Evolutionary conservation across 2,113 vertebrate species (phyloP).

Genomic region (Cromileptes altivelis): DNA sequence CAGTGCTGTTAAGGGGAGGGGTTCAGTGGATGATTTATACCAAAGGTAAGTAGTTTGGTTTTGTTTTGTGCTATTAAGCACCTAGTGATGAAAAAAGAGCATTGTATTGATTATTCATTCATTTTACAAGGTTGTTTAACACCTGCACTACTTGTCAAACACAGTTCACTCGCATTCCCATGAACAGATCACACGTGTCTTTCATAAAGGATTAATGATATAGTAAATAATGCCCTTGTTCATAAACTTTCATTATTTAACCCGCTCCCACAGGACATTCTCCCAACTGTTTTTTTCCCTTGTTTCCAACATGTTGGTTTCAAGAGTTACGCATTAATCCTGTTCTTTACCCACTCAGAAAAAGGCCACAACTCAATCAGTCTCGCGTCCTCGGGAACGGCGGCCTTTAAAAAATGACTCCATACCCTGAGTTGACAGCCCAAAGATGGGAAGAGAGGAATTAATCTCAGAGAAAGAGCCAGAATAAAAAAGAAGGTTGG

Average conservation of each 20-base stretch:
- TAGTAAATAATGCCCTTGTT: conserved; percentile 52
- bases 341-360: conserved; percentile 84
- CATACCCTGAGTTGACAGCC: conserved; percentile 76
- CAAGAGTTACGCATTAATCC: conserved; percentile 79
- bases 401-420: conserved; percentile 79
- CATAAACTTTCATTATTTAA: conserved; percentile 73
- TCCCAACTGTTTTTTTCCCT: conserved; percentile 21
- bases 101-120: conserved; percentile 25
- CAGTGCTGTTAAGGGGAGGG: not conserved
- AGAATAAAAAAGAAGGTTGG: conserved; percentile 54
- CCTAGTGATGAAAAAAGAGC: not conserved
- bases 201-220: conserved; percentile 45
- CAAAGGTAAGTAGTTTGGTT: too few species aligned
- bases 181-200: not conserved
- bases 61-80: not conserved
- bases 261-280: conserved; percentile 47
- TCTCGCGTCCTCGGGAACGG: conserved; percentile 76
- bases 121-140: conserved; percentile 35
- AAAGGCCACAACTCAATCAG: conserved; percentile 85
- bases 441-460: conserved; percentile 71
- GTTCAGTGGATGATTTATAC: too few species aligned
- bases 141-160: not conserved
- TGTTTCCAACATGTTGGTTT: conserved; percentile 58
- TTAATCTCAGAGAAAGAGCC: conserved; percentile 81
- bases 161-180: conserved; percentile 6